phyloP scores from a whole-genome alignment of 1,140 invertebrate genomes.

The Theocolax elegans region DNA sequence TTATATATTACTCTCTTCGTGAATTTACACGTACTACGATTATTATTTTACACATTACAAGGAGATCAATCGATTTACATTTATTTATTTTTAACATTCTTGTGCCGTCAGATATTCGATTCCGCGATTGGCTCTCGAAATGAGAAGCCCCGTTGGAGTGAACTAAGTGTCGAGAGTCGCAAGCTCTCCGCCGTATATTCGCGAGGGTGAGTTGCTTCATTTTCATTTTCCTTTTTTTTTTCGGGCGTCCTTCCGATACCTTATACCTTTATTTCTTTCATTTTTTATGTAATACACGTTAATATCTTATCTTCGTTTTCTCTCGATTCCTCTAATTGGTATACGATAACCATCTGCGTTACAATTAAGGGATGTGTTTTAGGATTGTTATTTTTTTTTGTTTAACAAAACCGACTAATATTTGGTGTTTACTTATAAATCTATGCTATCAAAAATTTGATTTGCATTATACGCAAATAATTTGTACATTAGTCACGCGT shows the following conservation, averaged over 20 bases:
- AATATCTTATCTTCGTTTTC: not conserved
- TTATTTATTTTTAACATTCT: not conserved
- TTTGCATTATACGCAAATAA: too few species aligned
- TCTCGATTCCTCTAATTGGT: too few species aligned
- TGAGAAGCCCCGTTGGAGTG: conserved; percentile 23
- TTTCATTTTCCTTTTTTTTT: not conserved
- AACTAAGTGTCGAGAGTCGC: not conserved
- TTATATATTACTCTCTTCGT: not conserved
- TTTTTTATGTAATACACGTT: not conserved
- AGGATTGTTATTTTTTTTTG: too few species aligned
- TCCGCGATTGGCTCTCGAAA: not conserved
- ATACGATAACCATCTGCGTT: too few species aligned
- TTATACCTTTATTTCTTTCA: not conserved
- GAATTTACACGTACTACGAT: not conserved
- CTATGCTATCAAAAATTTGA: too few species aligned
- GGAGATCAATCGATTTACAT: not conserved
- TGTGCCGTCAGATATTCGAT: not conserved
- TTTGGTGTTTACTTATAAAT: too few species aligned
- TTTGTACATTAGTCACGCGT: too few species aligned
- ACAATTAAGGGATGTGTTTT: too few species aligned
- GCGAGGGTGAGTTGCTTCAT: conserved; percentile 19
- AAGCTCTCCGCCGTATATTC: not conserved
- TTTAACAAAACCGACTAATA: too few species aligned
- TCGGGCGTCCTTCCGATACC: not conserved
- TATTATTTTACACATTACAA: not conserved